phyloP scores from a whole-genome alignment of 23 tunicate genomes.

The Oikopleura dioica region DNA sequence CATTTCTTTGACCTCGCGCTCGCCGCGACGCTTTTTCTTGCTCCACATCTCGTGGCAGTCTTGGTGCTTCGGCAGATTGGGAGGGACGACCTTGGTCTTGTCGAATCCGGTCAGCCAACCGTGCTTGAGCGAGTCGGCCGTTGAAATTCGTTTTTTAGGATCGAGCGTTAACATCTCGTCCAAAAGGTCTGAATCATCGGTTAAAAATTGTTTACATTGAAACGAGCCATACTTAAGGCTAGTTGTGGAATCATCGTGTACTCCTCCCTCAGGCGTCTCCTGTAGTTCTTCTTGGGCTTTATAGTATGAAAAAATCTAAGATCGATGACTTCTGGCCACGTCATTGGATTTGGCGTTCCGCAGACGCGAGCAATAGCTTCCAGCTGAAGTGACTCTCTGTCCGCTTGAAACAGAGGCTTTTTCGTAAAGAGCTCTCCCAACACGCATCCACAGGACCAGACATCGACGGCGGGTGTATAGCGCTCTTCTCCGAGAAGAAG shows the following conservation, averaged over 20 bases:
- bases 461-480: constrained; percentile 75
- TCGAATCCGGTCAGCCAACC: constrained; percentile 25
- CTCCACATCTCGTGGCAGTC: constrained; percentile 99
- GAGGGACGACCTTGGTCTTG: not conserved
- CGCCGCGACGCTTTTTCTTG: constrained; percentile 32
- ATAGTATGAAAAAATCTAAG: constrained; percentile 57
- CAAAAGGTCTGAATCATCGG: constrained; percentile 41
- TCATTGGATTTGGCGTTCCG: constrained; percentile 54
- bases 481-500: constrained; percentile 60
- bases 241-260: constrained; percentile 58
- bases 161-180: constrained; percentile 70
- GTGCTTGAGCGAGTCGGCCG: constrained; percentile 59
- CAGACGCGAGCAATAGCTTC: constrained; percentile 50
- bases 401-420: constrained; percentile 75
- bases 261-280: constrained; percentile 54
- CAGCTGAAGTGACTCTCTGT: constrained; percentile 40
- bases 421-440: constrained; percentile 70
- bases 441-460: constrained; percentile 78
- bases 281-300: constrained; percentile 45
- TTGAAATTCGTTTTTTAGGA: constrained; percentile 27
- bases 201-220: no score
- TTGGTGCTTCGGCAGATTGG: constrained; percentile 57
- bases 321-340: constrained; percentile 57
- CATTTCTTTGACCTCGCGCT: not conserved
- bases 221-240: no score